phyloP scores from a whole-genome alignment of 2,113 vertebrate genomes.

The Monopterus albus region DNA sequence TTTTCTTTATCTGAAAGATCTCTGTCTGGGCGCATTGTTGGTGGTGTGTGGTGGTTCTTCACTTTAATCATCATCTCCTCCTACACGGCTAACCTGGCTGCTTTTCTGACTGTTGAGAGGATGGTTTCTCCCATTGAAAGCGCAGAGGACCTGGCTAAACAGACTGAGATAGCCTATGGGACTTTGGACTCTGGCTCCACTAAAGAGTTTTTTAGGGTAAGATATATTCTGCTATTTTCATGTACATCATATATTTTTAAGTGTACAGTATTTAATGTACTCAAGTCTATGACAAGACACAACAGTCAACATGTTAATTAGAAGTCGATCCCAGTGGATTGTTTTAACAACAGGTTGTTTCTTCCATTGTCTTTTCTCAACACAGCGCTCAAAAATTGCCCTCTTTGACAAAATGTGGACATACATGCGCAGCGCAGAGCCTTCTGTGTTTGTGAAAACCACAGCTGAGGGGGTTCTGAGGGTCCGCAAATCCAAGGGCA shows the following conservation, averaged over 20 bases:
- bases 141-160: constrained; percentile 97
- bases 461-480: constrained; percentile 96
- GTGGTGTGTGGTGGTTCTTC: constrained; percentile 99
- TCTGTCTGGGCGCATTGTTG: constrained; percentile 98
- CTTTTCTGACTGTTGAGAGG: constrained; percentile 98
- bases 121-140: constrained; percentile 99
- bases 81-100: constrained; percentile 99
- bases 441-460: constrained; percentile 99
- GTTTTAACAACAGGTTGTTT: neutral
- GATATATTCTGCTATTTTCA: constrained; percentile 36
- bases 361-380: constrained; percentile 51
- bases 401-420: constrained; percentile 99
- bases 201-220: constrained; percentile 99
- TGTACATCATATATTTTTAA: neutral
- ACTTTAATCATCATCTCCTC: constrained; percentile 99
- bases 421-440: constrained; percentile 98
- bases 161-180: constrained; percentile 97
- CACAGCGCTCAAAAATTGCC: constrained; percentile 98
- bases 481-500: constrained; percentile 98
- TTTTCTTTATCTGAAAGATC: constrained; percentile 87
- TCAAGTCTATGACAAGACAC: too few relatives aligned
- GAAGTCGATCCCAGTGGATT: neutral
- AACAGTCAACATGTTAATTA: too few relatives aligned
- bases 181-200: constrained; percentile 98
- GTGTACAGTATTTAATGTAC: neutral